Evolutionary conservation across 2,113 vertebrate species (phyloP), one percentile per base, ranked within the genome.

Genomic region (Recurvirostra avosetta): DNA sequence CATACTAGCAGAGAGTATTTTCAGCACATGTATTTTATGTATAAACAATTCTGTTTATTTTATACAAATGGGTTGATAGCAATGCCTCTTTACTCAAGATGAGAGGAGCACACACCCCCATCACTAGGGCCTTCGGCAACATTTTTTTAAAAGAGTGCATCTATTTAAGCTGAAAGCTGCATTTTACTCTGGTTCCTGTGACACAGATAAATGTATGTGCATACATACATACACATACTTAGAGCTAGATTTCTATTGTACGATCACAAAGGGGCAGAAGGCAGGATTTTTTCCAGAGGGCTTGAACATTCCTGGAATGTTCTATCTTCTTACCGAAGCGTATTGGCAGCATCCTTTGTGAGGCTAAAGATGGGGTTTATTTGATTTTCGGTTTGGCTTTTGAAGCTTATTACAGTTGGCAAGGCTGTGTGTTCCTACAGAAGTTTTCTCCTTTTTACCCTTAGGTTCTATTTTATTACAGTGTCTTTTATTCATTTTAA

Each of bases 361-460:
- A 94, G 26, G 76, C 56, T 86, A 56, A 88, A 90, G 47, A 92
- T 32, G 26, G 38, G 76, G 78, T 67, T 86, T 89, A 71, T 71
- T 67, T 91, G 65, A 74, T 84, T 95, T 86, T 81, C 50, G 77
- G 67, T 53, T 88, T 52, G 36, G 56, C 80, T 96, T 94, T 72
- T 96, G 95, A 96, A 74, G 83, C 75, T 91, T 81, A 68, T 86
- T 87, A 59, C 40, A 67, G n/a, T 49, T 96, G 86, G 94, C 87
- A 92, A 92, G 47, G 56, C 10, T 81, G 73, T 77, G 52, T 49
- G 56, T 23, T 91, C 41, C 66, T 68, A 43, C 22, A 71, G 16
- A 77, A 78, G 45, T 45, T 93, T 93, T 26, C 34, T 73, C 26
- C 43, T 67, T 82, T 92, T 74, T 74, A 76, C 58, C 88, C 47